Percentiles rank a stretch among this genome's conserved stretches.
phyloP scores from a whole-genome alignment of 2,113 vertebrate genomes.

The Mystacornis crossleyi region DNA sequence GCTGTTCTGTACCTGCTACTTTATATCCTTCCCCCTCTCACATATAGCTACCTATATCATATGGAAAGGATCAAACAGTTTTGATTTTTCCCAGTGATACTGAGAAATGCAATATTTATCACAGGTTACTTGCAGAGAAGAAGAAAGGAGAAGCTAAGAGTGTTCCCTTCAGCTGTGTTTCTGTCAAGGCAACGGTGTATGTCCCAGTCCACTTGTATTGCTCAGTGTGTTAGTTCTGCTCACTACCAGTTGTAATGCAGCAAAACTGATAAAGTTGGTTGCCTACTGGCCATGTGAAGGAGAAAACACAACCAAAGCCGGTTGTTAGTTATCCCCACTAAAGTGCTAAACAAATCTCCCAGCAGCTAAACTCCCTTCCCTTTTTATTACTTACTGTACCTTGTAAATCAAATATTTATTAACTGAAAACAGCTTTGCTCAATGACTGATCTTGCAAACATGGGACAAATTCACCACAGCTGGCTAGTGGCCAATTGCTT shows the following conservation, averaged over 20 bases:
- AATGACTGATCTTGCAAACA: conserved; percentile 69
- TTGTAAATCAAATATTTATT: conserved; percentile 82
- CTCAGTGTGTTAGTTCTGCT: conserved; percentile 36
- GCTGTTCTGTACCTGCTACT: conserved; percentile 55
- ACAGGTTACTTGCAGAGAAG: conserved; percentile 75
- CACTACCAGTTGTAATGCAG: conserved; percentile 13
- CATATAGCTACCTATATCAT: conserved; percentile 70
- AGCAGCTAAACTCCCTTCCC: conserved; percentile 71
- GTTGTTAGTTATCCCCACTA: conserved; percentile 61
- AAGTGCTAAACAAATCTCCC: conserved; percentile 73
- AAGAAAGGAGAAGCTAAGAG: conserved; percentile 76
- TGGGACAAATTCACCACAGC: conserved; percentile 57
- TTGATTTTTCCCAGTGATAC: conserved; percentile 70
- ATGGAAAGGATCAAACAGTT: conserved; percentile 78
- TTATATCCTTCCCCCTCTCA: background rate
- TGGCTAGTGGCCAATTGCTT: conserved; percentile 69
- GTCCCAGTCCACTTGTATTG: conserved; percentile 46
- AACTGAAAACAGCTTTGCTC: conserved; percentile 75
- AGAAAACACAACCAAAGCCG: conserved; percentile 58
- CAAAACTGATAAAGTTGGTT: conserved; percentile 45
- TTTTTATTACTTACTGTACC: conserved; percentile 72
- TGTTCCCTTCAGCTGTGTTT: conserved; percentile 75
- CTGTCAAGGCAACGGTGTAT: conserved; percentile 37
- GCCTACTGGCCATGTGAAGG: conserved; percentile 56
- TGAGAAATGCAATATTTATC: conserved; percentile 83